Evolutionary conservation across 2,113 vertebrate genomes (phyloP), one percentile per base, ranked within the genome.

Genomic region (Pungitius pungitius): DNA sequence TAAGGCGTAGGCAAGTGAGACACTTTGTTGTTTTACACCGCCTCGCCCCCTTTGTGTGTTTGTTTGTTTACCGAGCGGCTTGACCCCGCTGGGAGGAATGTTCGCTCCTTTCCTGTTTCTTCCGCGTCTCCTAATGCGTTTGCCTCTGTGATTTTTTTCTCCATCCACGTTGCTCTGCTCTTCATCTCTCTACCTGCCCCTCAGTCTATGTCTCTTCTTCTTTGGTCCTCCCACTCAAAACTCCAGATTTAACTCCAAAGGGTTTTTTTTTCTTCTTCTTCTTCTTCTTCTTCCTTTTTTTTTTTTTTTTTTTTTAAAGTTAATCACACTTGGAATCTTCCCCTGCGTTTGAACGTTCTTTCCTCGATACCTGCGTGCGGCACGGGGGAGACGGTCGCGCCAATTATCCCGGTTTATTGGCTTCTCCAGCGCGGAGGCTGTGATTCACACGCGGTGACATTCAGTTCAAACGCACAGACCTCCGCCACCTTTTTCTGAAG

Each of bases 361-460:
- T 78, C 72, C 79, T 86, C 73, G 57, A 82, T 81, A 65, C 75
- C 43, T 45, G 78, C 43, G 45, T 66, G 39, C 59, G 14, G 73
- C 30, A 26, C 82, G 10, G 75, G 10, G 75, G 57, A 85, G 78
- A 82, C 85, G 85, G 82, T 75, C 57, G 17, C 58, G 61, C 89
- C 91, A 90, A 92, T 91, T 89, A 92, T 90, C 86, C 81, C 47
- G 0, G 83, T 87, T n/a, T 91, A 91, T 91, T 91, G 90, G 90
- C 82, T 90, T 77, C 87, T 83, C 80, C 82, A 59, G 62, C 73
- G 17, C 69, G 52, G 75, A 52, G 80, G 80, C 74, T 75, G 79
- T 73, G 81, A 91, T 92, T 92, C 90, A 91, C 91, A 92, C 90
- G 87, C 81, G 88, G 86, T 91, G 91, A 91, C 90, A 89, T 91